Conservation (phyloP, 2,113 vertebrate genomes). For the Pelusios castaneus region DNA sequence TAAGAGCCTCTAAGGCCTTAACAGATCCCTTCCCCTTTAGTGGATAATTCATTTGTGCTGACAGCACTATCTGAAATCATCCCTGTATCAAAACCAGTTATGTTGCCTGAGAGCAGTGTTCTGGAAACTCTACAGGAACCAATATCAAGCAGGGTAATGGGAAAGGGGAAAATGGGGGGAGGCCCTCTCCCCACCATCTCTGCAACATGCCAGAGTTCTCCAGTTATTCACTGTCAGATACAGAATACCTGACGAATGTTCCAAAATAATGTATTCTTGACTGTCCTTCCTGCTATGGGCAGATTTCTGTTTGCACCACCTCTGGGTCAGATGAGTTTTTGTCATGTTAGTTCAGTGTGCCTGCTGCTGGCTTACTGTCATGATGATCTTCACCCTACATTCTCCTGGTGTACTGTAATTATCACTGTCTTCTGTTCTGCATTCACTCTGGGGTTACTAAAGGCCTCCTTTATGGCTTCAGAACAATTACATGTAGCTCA, state of each 20-base stretch:
- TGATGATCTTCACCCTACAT: background rate
- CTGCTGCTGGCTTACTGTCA: background rate
- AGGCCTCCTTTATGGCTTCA: background rate
- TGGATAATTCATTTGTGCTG: background rate
- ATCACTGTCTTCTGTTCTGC: background rate
- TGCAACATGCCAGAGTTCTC: background rate
- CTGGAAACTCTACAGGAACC: background rate
- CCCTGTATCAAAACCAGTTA: background rate
- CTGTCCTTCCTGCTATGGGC: background rate
- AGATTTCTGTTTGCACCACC: background rate
- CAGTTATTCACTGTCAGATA: background rate
- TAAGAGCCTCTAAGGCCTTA: background rate
- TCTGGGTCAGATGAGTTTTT: background rate
- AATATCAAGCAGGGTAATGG: background rate
- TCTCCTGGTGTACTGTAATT: background rate
- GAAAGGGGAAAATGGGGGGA: no score
- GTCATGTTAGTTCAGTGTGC: background rate
- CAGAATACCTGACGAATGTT: background rate
- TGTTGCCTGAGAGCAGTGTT: background rate
- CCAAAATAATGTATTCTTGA: background rate
- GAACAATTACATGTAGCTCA: background rate
- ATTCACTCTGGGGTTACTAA: background rate
- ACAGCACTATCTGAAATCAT: accelerated
- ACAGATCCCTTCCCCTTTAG: background rate
- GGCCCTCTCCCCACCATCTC: background rate